These are phyloP conservation scores for Sarcophaga rosellei DNA, from an alignment of 2,888 invertebrate species.

Conservation along the genomic window DNA sequence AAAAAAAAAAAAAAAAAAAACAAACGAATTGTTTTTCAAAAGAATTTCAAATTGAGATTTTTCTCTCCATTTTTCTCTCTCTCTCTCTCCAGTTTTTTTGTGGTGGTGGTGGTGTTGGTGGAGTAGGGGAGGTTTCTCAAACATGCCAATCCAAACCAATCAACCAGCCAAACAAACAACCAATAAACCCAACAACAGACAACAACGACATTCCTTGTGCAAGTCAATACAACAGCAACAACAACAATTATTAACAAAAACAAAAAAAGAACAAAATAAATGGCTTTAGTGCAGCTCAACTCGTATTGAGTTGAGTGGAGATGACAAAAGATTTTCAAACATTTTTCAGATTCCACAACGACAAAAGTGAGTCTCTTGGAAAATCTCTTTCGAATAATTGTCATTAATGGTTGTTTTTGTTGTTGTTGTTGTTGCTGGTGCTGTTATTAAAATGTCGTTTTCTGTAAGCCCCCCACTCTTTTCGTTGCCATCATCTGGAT, in stretches of 20 bases:
- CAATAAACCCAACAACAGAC: too few species aligned
- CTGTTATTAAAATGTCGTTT: not conserved
- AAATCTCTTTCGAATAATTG: not conserved
- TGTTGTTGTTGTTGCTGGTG: not conserved
- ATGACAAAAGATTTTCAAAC: not conserved
- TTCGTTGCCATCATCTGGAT: not conserved
- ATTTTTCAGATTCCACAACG: not conserved
- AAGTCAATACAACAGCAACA: too few species aligned
- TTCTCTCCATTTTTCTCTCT: too few species aligned
- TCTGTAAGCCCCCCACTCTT: not conserved
- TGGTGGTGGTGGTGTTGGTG: too few species aligned
- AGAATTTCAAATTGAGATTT: too few species aligned
- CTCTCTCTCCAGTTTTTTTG: too few species aligned
- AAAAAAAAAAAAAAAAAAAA: too few species aligned
- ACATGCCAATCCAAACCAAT: not conserved
- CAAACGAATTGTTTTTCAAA: too few species aligned
- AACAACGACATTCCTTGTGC: too few species aligned
- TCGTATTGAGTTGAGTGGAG: not conserved
- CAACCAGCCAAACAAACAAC: not conserved
- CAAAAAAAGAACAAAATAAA: not conserved
- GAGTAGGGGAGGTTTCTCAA: not conserved
- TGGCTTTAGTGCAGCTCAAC: not conserved
- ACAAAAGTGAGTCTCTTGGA: not conserved
- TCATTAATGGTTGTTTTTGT: not conserved
- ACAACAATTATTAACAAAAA: not conserved